Base-by-base conservation (phyloP, 1,140 invertebrate genomes). In the Trichogramma pretiosum region DNA sequence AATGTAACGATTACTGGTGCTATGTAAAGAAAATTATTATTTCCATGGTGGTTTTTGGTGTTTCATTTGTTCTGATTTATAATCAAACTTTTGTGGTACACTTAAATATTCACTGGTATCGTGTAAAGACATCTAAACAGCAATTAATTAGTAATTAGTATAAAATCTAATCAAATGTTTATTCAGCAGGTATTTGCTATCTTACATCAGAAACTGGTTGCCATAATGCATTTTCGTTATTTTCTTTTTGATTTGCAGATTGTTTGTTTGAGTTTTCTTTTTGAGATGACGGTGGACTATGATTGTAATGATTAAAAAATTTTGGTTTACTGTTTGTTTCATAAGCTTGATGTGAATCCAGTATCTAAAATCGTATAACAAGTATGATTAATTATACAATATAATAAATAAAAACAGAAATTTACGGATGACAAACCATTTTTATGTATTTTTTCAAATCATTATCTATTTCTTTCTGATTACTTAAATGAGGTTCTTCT, bases 11-110 rank as follows among this genome's bases (percentile, higher is more conserved):
- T n/a, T n/a, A n/a, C n/a, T n/a, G n/a, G n/a, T n/a, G n/a, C n/a
- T n/a, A n/a, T n/a, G n/a, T n/a, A n/a, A n/a, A n/a, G n/a, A n/a
- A n/a, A n/a, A n/a, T n/a, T 17, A 43, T 68, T 59, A 71, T 61
- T 71, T 71, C 68, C 68, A 71, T n/a, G 68, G 68, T 11, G 67
- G 68, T 47, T 69, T 51, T 62, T 21, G 32, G 46, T 52, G n/a
- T 55, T 63, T 35, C 51, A 52, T 37, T 23, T 61, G 62, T 33
- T 68, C 64, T 3, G 7, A 28, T 45, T 62, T 60, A 5, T 26
- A 28, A 38, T 26, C 46, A 38, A 56, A 39, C 41, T 56, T 66
- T 53, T 67, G 60, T 16, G 61, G 58, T n/a, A 66, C 28, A 16
- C 56, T 37, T 16, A 64, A 55, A 40, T 63, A 64, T 53, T 68